These are phyloP conservation scores for Enteromius anoplus DNA, from an alignment of 2,797 vertebrate genomes.

Conservation along the genomic window DNA sequence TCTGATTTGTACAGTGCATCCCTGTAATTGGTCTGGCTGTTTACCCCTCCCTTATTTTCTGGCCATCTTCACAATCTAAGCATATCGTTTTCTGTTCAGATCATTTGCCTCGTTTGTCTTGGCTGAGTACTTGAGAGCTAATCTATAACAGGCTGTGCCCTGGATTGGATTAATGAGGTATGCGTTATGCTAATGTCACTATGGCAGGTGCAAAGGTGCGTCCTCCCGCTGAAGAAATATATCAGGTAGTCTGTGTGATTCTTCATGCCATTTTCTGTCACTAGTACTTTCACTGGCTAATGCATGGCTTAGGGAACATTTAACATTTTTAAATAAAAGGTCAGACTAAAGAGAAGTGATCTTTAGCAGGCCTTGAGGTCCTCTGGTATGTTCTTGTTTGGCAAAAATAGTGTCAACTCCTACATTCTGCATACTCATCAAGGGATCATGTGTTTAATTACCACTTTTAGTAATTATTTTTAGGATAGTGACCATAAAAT, in stretches of 20 bases:
- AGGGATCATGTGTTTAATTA: background rate
- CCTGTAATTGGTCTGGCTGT: slow-evolving; percentile 1
- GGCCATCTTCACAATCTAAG: slow-evolving; percentile 17
- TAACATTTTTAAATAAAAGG: slow-evolving; percentile 39
- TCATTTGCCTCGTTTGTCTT: slow-evolving; percentile 40
- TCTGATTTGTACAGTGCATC: background rate
- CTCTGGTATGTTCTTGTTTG: slow-evolving; percentile 1
- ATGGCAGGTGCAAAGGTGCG: slow-evolving; percentile 28
- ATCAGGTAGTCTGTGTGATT: background rate
- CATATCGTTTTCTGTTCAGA: slow-evolving; percentile 22
- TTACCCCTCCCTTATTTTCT: background rate
- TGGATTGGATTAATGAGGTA: slow-evolving; percentile 50
- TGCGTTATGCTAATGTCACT: slow-evolving; percentile 35
- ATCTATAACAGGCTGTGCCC: slow-evolving; percentile 46
- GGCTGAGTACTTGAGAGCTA: slow-evolving; percentile 26
- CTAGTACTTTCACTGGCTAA: background rate
- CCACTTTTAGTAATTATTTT: too few species aligned
- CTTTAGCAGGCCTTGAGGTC: slow-evolving; percentile 39
- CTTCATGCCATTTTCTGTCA: background rate
- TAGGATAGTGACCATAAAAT: too few species aligned
- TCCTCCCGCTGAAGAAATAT: background rate
- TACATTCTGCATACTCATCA: background rate
- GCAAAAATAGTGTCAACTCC: background rate
- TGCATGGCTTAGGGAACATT: slow-evolving; percentile 28
- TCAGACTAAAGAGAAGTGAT: slow-evolving; percentile 15